A percentile compares a stretch with the other conserved stretches of the same genome.
These are phyloP conservation scores for Chorisops tibialis DNA, from an alignment of 2,888 invertebrate genomes.

Conservation along the genomic window DNA sequence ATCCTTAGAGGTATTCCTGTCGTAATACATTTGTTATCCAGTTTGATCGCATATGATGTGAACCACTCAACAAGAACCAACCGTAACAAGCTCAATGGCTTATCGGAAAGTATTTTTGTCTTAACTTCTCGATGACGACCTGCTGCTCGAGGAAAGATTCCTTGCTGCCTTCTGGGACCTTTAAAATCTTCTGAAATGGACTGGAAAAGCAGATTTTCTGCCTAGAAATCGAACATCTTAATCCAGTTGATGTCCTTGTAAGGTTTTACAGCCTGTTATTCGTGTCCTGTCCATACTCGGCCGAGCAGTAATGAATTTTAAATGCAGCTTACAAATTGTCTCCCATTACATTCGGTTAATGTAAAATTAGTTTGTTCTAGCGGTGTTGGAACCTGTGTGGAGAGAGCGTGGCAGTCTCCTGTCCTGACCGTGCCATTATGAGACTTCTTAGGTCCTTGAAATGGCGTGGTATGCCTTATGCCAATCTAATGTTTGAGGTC, in stretches of 20 bases:
- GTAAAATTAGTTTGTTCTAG: slow-evolving; percentile 22
- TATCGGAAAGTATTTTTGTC: slow-evolving; percentile 10
- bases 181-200: slow-evolving; percentile 20
- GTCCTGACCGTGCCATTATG: too few species aligned
- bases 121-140: not conserved
- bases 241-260: slow-evolving; percentile 1
- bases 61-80: too few species aligned
- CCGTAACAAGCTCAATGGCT: slow-evolving; percentile 18
- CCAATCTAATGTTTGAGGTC: too few species aligned
- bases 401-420: too few species aligned
- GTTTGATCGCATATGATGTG: too few species aligned
- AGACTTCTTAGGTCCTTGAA: too few species aligned
- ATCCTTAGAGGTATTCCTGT: not conserved
- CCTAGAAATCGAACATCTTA: not conserved
- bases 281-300: not conserved
- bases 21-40: not conserved
- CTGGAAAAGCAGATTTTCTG: slow-evolving; percentile 17
- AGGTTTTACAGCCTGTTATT: slow-evolving; percentile 8
- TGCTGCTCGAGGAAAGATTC: not conserved
- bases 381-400: too few species aligned
- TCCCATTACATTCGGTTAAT: slow-evolving; percentile 26
- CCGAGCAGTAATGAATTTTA: slow-evolving; percentile 28
- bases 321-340: slow-evolving; percentile 31
- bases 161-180: not conserved
- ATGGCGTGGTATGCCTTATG: too few species aligned